phyloP scores from a whole-genome alignment of 2,113 vertebrate species.

The Notothenia coriiceps region DNA sequence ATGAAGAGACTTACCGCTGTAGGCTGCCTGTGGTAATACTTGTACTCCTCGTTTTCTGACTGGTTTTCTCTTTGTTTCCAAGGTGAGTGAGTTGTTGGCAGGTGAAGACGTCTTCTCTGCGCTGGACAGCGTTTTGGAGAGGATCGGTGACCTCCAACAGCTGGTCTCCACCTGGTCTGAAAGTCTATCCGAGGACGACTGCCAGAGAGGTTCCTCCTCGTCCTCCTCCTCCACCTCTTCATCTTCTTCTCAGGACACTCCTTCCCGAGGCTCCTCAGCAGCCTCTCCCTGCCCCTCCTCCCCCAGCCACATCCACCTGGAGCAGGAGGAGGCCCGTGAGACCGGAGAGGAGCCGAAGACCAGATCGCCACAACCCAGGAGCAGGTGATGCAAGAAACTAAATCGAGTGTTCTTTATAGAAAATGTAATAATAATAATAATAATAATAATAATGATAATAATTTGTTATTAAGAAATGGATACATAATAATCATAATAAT shows the following conservation, averaged over 20 bases:
- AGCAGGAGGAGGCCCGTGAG: conserved; percentile 59
- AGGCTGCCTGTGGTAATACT: background rate
- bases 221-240: conserved; percentile 65
- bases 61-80: background rate
- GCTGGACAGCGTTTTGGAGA: conserved; percentile 87
- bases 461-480: no score
- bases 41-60: background rate
- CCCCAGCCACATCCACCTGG: conserved; percentile 81
- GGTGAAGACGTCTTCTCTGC: conserved; percentile 88
- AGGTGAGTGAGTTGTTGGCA: conserved; percentile 52
- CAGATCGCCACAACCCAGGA: conserved; percentile 43
- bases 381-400: conserved; percentile 78
- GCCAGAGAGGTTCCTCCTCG: conserved; percentile 79
- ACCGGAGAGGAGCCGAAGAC: conserved; percentile 51
- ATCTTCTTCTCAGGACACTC: conserved; percentile 73
- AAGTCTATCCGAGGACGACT: conserved; percentile 83
- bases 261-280: conserved; percentile 58
- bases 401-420: background rate
- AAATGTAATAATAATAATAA: no score
- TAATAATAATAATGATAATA: no score
- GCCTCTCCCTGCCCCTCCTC: conserved; percentile 76
- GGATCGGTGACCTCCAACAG: conserved; percentile 86
- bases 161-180: conserved; percentile 88
- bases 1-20: background rate
- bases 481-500: no score